phyloP scores from a whole-genome alignment of 2,888 invertebrate genomes.

The Drosophila picticornis region DNA sequence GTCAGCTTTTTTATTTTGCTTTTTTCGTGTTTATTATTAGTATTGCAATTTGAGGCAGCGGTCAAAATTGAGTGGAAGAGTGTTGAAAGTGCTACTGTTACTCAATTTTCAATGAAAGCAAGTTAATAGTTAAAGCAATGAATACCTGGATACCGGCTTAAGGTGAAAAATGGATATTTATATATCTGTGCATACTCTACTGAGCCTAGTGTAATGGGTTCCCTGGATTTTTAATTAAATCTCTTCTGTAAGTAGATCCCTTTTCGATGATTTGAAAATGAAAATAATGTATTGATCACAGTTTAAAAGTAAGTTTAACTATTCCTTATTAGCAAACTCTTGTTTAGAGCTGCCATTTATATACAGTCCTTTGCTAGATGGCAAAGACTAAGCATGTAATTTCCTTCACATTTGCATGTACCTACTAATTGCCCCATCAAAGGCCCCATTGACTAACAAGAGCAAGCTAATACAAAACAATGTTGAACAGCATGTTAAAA shows the following conservation, averaged over 20 bases:
- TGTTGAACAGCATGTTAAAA: constrained; percentile 11
- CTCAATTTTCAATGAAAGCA: not conserved
- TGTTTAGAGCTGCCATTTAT: not conserved
- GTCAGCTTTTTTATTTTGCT: not conserved
- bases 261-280: no score
- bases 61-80: constrained; percentile 27
- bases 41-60: constrained; percentile 31
- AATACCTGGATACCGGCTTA: not conserved
- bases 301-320: not conserved
- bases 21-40: constrained; percentile 1
- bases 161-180: not conserved
- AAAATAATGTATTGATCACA: no score
- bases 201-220: no score
- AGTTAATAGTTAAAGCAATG: not conserved
- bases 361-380: not conserved
- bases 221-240: no score
- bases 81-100: constrained; percentile 27
- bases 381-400: not conserved
- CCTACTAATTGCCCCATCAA: constrained; percentile 6
- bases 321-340: not conserved
- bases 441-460: constrained; percentile 16
- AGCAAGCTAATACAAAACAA: constrained; percentile 4
- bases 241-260: no score
- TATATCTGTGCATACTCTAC: no score
- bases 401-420: not conserved